Evolutionary conservation across 2,797 vertebrate genomes (phyloP), one percentile per base, ranked within the genome.

Genomic region (Gymnothorax javanicus): DNA sequence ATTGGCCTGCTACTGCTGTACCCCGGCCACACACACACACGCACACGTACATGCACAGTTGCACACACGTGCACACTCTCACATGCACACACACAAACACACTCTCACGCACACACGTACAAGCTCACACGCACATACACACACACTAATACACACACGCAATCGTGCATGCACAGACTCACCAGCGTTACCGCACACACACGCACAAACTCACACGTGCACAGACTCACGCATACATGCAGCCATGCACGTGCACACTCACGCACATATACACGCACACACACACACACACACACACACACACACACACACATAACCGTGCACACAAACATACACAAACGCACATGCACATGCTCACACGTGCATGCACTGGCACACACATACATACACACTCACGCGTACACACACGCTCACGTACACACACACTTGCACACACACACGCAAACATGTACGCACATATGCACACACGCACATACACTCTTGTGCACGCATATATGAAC

Each of bases 271-370:
- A 1, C 23, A 4, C 43, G 0, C 60, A 7, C 43, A 4, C 33
- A 17, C 17, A 25, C 62, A 27, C 60, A 27, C 62, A 56, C 62
- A 23, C 83, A 54, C 60, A 25, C 59, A 23, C 57, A 62, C 82
- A 17, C 6, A 33, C 17, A 62, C n/a, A 50, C 82, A 43, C 23
- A 83, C 54, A 59, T 56, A 59, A 17, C 11, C 20, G 27, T 20
- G 1, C 54, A 83, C 56, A 25, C 57, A 43, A 20, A n/a, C 82
- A 59, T 23, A 60, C 9, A 25, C 82, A 83, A 54, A 84, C 43
- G 84, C 86, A 83, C 84, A 84, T 81, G 84, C 86, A 58, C 87
- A 79, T 82, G 54, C 56, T 43, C 82, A 84, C n/a, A 84, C 13
- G 17, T 9, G 0, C 12, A 62, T 17, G 20, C 9, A 62, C 13